phyloP scores from a whole-genome alignment of 2,113 vertebrate species.

The Eptatretus burgeri region DNA sequence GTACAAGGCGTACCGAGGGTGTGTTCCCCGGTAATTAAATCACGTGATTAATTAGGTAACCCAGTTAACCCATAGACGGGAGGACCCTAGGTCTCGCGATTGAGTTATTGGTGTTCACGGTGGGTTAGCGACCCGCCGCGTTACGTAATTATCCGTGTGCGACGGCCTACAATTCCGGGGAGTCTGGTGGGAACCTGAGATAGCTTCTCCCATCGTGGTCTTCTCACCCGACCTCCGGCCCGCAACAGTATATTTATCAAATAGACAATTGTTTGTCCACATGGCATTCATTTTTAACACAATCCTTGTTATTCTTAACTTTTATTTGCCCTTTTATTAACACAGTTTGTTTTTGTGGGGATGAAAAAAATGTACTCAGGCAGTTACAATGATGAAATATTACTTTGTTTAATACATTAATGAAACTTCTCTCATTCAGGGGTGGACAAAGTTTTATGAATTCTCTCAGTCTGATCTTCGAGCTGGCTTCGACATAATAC shows the following conservation, averaged over 20 bases:
- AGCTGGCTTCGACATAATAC: slow-evolving; percentile 66
- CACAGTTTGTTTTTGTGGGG: background rate
- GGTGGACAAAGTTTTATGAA: slow-evolving; percentile 97
- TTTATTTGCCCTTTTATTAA: background rate
- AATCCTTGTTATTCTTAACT: background rate
- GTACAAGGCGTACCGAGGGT: too few relatives aligned
- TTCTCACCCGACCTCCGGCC: too few relatives aligned
- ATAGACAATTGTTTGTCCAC: background rate
- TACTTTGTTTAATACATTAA: slow-evolving; percentile 6
- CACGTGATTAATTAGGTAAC: too few relatives aligned
- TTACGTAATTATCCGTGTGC: too few relatives aligned
- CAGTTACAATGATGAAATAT: background rate
- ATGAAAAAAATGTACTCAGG: background rate
- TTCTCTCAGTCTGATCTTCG: slow-evolving; percentile 84
- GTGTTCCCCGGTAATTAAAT: too few relatives aligned
- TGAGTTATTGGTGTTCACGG: too few relatives aligned
- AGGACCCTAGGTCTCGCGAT: too few relatives aligned
- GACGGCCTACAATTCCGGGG: too few relatives aligned
- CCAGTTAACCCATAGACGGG: too few relatives aligned
- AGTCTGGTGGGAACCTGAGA: too few relatives aligned
- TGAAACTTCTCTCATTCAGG: slow-evolving; percentile 19
- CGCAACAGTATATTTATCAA: background rate
- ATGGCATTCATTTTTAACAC: background rate
- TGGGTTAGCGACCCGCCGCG: too few relatives aligned
- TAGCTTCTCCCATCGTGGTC: too few relatives aligned